Evolutionary conservation across 2,888 invertebrate species (phyloP), one percentile per base, ranked within the genome.

Genomic region (Schizotus pectinicornis): DNA sequence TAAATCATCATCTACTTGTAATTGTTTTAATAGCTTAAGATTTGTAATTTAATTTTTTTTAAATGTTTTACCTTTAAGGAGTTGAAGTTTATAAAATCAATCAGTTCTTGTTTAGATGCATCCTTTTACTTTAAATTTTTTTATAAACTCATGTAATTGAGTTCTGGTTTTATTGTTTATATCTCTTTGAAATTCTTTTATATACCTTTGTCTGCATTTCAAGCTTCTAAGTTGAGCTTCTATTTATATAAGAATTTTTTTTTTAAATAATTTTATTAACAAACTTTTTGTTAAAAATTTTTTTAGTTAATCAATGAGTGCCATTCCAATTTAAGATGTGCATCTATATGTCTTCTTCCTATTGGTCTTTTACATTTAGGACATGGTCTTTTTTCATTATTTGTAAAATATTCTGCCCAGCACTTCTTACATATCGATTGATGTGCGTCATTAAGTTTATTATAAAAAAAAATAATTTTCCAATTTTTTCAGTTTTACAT

Each of bases 291-390:
- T 11, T 50, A 12, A 50, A 31, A 39, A 37, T 35, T 30, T 38
- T 22, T 49, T 49, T 49, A 49, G 49, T 49, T 50, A 50, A 50
- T 50, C 39, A 50, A 39, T 50, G 50, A 50, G 50, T 38, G 50
- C 50, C 50, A 50, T 50, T 50, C 33, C 50, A 50, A 50, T 50
- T 50, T 50, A 50, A 39, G 50, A 50, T 39, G 50, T 50, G 50
- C 50, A 50, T 50, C 39, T 30, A 38, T n/a, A n/a, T n/a, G n/a
- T n/a, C n/a, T n/a, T n/a, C n/a, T n/a, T n/a, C n/a, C n/a, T n/a
- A n/a, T n/a, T 48, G 37, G 39, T 50, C 33, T 50, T 50, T 50
- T 50, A 50, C 49, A 49, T 49, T 49, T 49, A 38, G 49, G 38
- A 49, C 3, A 38, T 50, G 31, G 50, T 50, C 50, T 50, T 50